A percentile compares a stretch with the other conserved stretches of the same genome.
Conservation (phyloP, 2,113 vertebrate species). For the Bucco capensis region DNA sequence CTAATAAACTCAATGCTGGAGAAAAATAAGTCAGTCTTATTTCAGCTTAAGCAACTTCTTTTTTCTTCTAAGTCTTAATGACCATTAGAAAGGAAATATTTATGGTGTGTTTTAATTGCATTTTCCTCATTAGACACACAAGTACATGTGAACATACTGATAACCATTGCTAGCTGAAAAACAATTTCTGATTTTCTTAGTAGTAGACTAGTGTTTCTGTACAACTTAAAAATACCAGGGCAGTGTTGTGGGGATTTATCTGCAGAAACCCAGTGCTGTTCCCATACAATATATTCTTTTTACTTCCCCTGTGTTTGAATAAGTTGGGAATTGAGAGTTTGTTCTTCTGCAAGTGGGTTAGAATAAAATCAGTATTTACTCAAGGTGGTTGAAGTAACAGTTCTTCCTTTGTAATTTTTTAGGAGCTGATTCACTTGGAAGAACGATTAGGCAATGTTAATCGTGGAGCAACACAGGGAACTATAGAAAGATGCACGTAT, state of each 20-base stretch:
- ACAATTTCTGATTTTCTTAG: background rate
- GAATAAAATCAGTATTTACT: background rate
- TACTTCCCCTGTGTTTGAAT: background rate
- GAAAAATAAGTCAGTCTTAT: constrained; percentile 6
- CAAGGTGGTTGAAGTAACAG: background rate
- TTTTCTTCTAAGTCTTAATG: background rate
- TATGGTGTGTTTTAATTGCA: background rate
- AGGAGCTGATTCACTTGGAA: constrained; percentile 98
- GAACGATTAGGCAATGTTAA: constrained; percentile 97
- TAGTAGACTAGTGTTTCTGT: background rate
- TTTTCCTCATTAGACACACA: background rate
- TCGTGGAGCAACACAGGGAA: constrained; percentile 97
- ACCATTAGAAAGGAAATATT: constrained; percentile 13
- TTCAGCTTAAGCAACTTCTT: background rate
- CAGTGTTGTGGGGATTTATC: background rate
- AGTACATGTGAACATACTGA: background rate
- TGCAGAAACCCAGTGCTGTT: background rate
- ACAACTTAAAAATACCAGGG: background rate
- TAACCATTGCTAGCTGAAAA: background rate
- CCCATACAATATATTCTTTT: background rate
- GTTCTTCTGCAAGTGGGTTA: background rate
- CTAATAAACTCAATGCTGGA: constrained; percentile 20
- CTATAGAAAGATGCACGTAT: constrained; percentile 99
- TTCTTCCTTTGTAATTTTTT: constrained; percentile 33
- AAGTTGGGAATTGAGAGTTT: background rate